phyloP scores from a whole-genome alignment of 2,797 vertebrate species.

The Halcyon smyrnensis region DNA sequence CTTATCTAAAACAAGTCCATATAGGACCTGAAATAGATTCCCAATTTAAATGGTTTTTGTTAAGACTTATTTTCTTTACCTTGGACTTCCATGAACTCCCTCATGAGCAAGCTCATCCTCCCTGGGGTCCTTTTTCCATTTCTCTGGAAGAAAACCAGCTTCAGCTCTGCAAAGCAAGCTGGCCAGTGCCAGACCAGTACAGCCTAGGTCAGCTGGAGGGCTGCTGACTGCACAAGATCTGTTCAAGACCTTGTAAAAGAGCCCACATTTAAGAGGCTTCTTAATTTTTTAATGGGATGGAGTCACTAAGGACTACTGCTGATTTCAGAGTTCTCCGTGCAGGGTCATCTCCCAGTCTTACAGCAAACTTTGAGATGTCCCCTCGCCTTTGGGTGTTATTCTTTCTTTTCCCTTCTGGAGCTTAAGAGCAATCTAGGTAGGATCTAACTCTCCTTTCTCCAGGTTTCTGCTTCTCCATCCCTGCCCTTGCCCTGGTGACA shows the following conservation, averaged over 20 bases:
- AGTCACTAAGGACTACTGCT: neutral
- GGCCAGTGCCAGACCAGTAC: neutral
- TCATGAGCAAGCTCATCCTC: neutral
- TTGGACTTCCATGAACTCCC: neutral
- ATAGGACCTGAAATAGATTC: neutral
- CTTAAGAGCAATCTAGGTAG: neutral
- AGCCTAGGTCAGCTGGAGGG: neutral
- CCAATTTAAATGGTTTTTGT: neutral
- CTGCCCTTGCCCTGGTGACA: neutral
- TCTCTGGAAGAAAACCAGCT: constrained; percentile 7
- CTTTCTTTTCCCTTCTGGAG: neutral
- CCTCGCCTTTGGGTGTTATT: neutral
- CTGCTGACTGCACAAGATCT: neutral
- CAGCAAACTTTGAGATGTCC: neutral
- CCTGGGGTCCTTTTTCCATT: constrained; percentile 39
- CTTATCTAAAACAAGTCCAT: constrained; percentile 37
- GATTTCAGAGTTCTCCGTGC: neutral
- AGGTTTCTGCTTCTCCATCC: neutral
- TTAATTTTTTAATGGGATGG: neutral
- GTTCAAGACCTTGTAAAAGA: neutral
- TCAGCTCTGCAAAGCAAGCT: neutral
- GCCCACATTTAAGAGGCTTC: neutral
- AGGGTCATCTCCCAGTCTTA: neutral
- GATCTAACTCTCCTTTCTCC: neutral
- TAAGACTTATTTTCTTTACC: constrained; percentile 32